Conservation (phyloP, 2,113 vertebrate genomes). For the Mobula hypostoma region DNA sequence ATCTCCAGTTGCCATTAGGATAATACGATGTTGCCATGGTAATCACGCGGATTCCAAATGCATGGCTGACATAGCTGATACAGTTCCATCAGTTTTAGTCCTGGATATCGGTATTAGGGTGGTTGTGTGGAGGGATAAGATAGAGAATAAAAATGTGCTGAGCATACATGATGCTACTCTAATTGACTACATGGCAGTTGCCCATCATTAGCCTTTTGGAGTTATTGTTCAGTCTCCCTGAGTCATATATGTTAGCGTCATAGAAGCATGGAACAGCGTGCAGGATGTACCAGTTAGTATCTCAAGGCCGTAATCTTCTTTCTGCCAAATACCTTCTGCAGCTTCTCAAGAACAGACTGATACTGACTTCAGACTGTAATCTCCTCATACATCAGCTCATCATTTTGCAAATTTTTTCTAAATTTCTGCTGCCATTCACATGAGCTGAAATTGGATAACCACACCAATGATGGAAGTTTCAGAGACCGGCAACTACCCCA, state of each 20-base stretch:
- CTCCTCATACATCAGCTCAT: neutral
- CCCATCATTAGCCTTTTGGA: constrained; percentile 25
- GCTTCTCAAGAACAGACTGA: neutral
- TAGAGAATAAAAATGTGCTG: neutral
- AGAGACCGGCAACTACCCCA: neutral
- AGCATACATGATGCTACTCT: neutral
- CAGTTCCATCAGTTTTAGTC: constrained; percentile 12
- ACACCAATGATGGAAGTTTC: neutral
- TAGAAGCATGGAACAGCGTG: neutral
- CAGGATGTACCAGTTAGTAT: neutral
- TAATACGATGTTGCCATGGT: constrained; percentile 36
- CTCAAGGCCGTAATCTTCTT: neutral
- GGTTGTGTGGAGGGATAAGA: neutral
- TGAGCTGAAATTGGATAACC: neutral
- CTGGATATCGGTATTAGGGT: neutral
- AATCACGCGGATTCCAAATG: constrained; percentile 3
- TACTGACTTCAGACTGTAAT: neutral
- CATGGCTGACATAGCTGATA: constrained; percentile 27
- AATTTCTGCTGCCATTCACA: neutral
- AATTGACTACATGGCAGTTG: constrained; percentile 26
- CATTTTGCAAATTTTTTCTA: neutral
- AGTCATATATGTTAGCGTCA: neutral
- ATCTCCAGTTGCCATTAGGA: constrained; percentile 35
- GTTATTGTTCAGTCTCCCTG: neutral
- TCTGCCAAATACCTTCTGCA: neutral